Conservation (phyloP, 2,113 vertebrate species). For the Zapus hudsonius region DNA sequence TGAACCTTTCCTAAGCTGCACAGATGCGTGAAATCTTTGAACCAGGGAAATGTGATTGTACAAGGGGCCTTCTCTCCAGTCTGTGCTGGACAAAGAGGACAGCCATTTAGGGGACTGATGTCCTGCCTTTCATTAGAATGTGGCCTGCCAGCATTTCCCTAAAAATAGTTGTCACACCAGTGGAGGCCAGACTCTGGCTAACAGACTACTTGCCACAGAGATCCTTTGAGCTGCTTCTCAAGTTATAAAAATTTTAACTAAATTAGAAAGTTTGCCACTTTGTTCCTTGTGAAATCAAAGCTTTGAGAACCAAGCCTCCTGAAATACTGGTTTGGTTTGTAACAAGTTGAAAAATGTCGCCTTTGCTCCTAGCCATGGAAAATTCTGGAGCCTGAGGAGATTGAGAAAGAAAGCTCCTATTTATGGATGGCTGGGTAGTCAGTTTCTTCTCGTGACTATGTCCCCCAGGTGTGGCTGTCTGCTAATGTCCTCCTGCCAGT, state of each 20-base stretch:
- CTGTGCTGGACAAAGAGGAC: constrained; percentile 24
- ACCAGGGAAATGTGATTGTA: constrained; percentile 23
- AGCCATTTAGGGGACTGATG: constrained; percentile 52
- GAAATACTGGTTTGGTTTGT: constrained; percentile 56
- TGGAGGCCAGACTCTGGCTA: constrained; percentile 61
- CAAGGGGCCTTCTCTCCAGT: background rate
- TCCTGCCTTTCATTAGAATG: constrained; percentile 66
- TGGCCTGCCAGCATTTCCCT: constrained; percentile 69
- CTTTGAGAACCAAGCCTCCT: constrained; percentile 55
- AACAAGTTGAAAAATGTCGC: constrained; percentile 33
- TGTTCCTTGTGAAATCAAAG: constrained; percentile 62
- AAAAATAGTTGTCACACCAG: constrained; percentile 73
- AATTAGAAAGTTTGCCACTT: constrained; percentile 76
- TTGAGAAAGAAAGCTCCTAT: constrained; percentile 43
- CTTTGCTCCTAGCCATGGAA: constrained; percentile 47
- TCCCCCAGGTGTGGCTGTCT: background rate
- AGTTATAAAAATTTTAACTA: constrained; percentile 77
- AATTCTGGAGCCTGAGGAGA: constrained; percentile 7
- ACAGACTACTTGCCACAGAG: constrained; percentile 49
- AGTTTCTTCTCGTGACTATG: constrained; percentile 13
- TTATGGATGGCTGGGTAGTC: constrained; percentile 53
- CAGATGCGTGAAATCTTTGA: constrained; percentile 46
- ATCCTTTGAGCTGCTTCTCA: constrained; percentile 70
- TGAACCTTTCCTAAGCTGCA: background rate
- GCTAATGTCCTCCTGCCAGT: constrained; percentile 48